Base-by-base conservation (phyloP, 2,797 vertebrate genomes). In the Acanthis flammea region DNA sequence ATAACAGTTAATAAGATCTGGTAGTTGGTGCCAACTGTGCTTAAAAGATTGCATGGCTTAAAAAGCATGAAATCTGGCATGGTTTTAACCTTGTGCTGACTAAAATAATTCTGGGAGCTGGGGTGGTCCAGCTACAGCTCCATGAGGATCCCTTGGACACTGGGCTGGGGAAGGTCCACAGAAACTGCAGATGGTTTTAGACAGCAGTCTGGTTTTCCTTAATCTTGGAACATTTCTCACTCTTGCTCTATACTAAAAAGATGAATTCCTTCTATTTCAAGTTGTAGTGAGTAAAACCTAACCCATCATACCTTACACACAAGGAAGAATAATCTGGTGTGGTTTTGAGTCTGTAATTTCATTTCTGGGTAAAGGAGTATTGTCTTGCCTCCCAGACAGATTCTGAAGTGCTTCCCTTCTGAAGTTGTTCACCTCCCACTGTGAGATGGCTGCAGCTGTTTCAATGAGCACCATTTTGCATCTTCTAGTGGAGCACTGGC, bases 241-340 rank as follows among this genome's bases (percentile, higher is more conserved):
- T 15, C 19, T 55, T 74, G 11, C 7, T 68, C 6, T 71, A 70
- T 51, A 68, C 11, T 2, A 51, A 66, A 58, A 73, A 71, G 30
- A 27, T 30, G 0, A 6, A 35, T 80, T 74, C 77, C 44, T 70
- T 61, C 1, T 8, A 6, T 54, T 65, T 78, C 23, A 70, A 44
- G 31, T 28, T 27, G 8, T 21, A 28, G 39, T 66, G 37, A 22
- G 22, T 65, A 35, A 90, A 90, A 47, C 18, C 6, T 30, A 54
- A 30, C 14, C 28, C 13, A 27, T 53, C 0, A 0, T 54, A 19
- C 27, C 31, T 16, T 19, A 41, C 18, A 12, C 2, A 16, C 4
- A 53, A 22, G 8, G 7, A 63, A 57, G 28, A 71, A 22, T 27
- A 61, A 65, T 55, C 30, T 1, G 3, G 8, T 18, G 6, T 33